A percentile compares a stretch with the other conserved stretches of the same genome.
Conservation (phyloP, 2,888 invertebrate species). For the Mesorhabditis belari region DNA sequence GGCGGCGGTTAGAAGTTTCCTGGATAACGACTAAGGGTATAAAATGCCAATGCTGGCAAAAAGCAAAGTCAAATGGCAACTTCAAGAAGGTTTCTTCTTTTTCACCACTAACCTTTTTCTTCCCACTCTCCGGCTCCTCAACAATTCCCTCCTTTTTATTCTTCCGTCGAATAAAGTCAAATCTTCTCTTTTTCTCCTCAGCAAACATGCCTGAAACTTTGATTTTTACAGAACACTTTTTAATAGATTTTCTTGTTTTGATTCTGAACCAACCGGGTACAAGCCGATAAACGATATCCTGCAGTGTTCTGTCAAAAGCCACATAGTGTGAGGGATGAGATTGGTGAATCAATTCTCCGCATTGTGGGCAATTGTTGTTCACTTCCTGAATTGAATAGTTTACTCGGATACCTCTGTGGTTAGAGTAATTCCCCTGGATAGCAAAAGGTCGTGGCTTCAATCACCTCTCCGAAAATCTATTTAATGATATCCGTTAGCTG, state of each 20-base stretch:
- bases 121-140: neutral
- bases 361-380: slow-evolving; percentile 63
- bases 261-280: slow-evolving; percentile 72
- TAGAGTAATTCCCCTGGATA: too few relatives aligned
- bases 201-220: slow-evolving; percentile 1
- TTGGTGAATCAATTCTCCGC: slow-evolving; percentile 93
- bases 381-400: slow-evolving; percentile 4
- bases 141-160: slow-evolving; percentile 2
- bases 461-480: too few relatives aligned
- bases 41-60: too few relatives aligned
- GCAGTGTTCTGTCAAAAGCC: slow-evolving; percentile 98
- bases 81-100: neutral
- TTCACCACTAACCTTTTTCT: neutral
- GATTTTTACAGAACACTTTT: too few relatives aligned
- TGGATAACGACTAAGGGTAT: too few relatives aligned
- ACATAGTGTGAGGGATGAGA: slow-evolving; percentile 97
- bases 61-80: too few relatives aligned
- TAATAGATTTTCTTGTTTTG: too few relatives aligned
- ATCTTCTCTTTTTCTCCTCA: slow-evolving; percentile 5
- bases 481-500: too few relatives aligned
- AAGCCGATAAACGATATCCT: slow-evolving; percentile 97
- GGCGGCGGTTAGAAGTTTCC: too few relatives aligned
- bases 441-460: too few relatives aligned
- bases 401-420: too few relatives aligned
- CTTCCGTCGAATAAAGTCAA: neutral